Percentiles rank a stretch among this genome's conserved stretches.
phyloP scores from a whole-genome alignment of 1,140 invertebrate species.

The Ceratina australensis region DNA sequence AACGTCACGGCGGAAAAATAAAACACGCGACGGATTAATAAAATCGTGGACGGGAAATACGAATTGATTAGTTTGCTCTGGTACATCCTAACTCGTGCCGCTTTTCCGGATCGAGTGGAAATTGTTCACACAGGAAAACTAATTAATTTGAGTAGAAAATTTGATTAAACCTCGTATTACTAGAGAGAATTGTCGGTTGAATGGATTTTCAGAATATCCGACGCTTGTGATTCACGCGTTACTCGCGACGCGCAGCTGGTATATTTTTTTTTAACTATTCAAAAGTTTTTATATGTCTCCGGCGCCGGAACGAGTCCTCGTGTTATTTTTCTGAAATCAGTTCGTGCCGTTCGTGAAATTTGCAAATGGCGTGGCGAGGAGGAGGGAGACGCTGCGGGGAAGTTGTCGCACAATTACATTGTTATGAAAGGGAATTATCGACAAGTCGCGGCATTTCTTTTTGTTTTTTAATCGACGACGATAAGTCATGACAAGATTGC shows the following conservation, averaged over 20 bases:
- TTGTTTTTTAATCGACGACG: constrained; percentile 47
- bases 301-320: background rate
- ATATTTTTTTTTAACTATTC: background rate
- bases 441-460: constrained; percentile 28
- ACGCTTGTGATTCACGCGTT: too few species aligned
- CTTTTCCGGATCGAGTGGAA: background rate
- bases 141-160: constrained; percentile 27
- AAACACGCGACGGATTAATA: background rate
- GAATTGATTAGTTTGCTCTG: constrained; percentile 12
- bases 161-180: constrained; percentile 9
- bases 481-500: constrained; percentile 53
- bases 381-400: background rate
- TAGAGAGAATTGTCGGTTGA: constrained; percentile 4
- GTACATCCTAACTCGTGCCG: background rate
- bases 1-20: background rate
- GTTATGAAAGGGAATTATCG: constrained; percentile 5
- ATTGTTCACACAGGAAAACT: constrained; percentile 11
- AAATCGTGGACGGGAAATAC: background rate
- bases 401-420: background rate
- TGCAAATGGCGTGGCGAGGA: background rate
- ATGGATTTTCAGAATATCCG: background rate
- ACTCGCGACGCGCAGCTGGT: background rate
- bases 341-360: background rate
- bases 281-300: background rate
- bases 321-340: background rate